These are phyloP conservation scores for Drosophila varians DNA, from an alignment of 1,140 invertebrate species.

Conservation along the genomic window DNA sequence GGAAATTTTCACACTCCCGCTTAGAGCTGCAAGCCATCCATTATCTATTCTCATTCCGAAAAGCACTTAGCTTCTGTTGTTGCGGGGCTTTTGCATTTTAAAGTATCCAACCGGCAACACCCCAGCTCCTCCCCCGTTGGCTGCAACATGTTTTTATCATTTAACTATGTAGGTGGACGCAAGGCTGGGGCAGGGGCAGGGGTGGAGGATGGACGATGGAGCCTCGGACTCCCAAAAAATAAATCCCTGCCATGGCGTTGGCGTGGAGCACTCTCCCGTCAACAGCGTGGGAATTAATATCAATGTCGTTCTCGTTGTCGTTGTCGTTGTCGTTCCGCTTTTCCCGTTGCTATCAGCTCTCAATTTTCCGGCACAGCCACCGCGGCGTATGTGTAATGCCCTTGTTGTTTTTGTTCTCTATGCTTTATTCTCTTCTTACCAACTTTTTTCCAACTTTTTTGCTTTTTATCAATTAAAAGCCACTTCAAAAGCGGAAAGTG, in stretches of 20 bases:
- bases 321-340: constrained; percentile 15
- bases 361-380: constrained; percentile 65
- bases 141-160: constrained; percentile 75
- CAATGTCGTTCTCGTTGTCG: constrained; percentile 62
- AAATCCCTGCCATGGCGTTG: constrained; percentile 31
- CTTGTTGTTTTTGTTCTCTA: constrained; percentile 38
- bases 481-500: constrained; percentile 82
- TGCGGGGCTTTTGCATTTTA: constrained; percentile 61
- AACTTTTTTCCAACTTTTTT: constrained; percentile 29
- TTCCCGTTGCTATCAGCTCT: constrained; percentile 66
- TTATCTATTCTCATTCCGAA: constrained; percentile 57
- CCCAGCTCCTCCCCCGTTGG: neutral
- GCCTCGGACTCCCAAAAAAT: constrained; percentile 29
- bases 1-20: neutral
- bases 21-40: constrained; percentile 28
- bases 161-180: constrained; percentile 54
- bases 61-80: constrained; percentile 60
- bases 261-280: constrained; percentile 41
- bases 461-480: constrained; percentile 81
- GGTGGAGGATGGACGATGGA: neutral
- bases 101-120: constrained; percentile 5
- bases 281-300: constrained; percentile 80
- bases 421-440: constrained; percentile 46
- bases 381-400: constrained; percentile 76
- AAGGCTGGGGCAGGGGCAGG: neutral